These are phyloP conservation scores for Metellina segmentata DNA, from an alignment of 2,888 invertebrate species.

Conservation along the genomic window DNA sequence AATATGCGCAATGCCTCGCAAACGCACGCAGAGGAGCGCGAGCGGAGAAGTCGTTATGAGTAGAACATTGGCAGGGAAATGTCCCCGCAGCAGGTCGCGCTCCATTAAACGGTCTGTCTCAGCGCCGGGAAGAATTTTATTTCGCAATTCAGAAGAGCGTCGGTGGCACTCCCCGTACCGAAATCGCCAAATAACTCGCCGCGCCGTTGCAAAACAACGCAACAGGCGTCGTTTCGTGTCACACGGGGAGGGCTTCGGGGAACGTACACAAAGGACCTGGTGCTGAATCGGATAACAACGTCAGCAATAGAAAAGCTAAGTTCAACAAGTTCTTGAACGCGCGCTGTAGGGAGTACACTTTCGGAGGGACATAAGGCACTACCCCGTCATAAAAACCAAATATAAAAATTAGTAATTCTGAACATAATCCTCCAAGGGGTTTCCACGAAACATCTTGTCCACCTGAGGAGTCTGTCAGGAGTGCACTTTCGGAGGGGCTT, in stretches of 20 bases:
- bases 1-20: too few relatives aligned
- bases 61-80: not conserved
- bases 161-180: not conserved
- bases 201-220: conserved; percentile 2
- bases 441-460: too few relatives aligned
- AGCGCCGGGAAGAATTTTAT: not conserved
- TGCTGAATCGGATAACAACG: not conserved
- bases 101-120: not conserved
- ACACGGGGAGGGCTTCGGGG: not conserved
- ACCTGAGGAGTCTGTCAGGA: too few relatives aligned
- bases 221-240: not conserved
- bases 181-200: conserved; percentile 10
- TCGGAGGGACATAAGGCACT: too few relatives aligned
- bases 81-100: not conserved
- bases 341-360: too few relatives aligned
- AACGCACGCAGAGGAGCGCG: too few relatives aligned
- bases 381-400: too few relatives aligned
- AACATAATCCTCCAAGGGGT: too few relatives aligned
- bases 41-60: too few relatives aligned
- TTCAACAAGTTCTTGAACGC: too few relatives aligned
- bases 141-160: not conserved
- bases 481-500: too few relatives aligned
- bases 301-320: not conserved
- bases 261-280: not conserved
- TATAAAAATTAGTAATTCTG: too few relatives aligned